Conservation (phyloP, 2,888 invertebrate species). For the Epinotia bilunana region DNA sequence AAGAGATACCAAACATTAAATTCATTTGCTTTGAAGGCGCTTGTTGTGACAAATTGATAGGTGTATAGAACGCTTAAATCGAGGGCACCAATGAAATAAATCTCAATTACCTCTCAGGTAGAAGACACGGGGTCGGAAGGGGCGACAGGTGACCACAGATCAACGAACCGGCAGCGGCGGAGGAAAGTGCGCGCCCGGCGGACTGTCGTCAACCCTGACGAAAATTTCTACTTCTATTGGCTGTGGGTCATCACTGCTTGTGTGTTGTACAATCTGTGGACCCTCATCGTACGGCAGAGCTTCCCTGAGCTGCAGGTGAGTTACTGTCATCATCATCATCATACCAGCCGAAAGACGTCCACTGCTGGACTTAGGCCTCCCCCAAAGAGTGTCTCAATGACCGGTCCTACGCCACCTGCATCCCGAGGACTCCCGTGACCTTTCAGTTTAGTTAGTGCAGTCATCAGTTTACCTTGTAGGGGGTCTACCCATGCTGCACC, state of each 20-base stretch:
- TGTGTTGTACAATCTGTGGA: slow-evolving; percentile 98
- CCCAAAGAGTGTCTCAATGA: too few relatives aligned
- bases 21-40: too few relatives aligned
- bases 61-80: neutral
- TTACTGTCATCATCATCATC: neutral
- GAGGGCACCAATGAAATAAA: slow-evolving; percentile 15
- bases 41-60: too few relatives aligned
- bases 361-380: too few relatives aligned
- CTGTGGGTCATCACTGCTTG: slow-evolving; percentile 94
- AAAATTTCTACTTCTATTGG: slow-evolving; percentile 98
- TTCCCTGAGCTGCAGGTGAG: slow-evolving; percentile 91
- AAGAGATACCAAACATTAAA: too few relatives aligned
- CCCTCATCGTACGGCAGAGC: slow-evolving; percentile 96
- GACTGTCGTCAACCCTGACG: slow-evolving; percentile 96
- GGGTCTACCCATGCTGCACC: too few relatives aligned
- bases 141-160: slow-evolving; percentile 84
- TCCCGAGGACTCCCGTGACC: too few relatives aligned
- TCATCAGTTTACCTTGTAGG: too few relatives aligned
- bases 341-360: too few relatives aligned
- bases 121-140: slow-evolving; percentile 89
- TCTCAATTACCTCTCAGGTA: slow-evolving; percentile 64
- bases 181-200: slow-evolving; percentile 89
- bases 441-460: too few relatives aligned
- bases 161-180: slow-evolving; percentile 85
- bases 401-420: too few relatives aligned